These are phyloP conservation scores for Vollenhovia emeryi DNA, from an alignment of 1,140 invertebrate genomes.

Conservation along the genomic window DNA sequence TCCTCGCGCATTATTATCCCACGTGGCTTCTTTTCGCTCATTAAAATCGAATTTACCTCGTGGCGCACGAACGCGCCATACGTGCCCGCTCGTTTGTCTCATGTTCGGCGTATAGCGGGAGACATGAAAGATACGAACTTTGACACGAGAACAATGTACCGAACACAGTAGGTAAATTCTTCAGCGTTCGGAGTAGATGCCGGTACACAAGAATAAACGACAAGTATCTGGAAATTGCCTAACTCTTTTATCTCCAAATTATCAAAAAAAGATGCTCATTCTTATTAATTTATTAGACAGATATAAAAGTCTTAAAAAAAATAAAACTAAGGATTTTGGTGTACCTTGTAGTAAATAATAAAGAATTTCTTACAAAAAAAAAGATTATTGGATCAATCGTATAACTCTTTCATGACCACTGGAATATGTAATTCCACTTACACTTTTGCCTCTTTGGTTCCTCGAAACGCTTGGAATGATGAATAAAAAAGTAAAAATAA, in stretches of 20 bases:
- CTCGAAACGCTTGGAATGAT: too few species aligned
- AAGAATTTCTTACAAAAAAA: neutral
- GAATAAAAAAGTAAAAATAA: too few species aligned
- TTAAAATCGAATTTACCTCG: slow-evolving; percentile 75
- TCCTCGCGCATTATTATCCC: slow-evolving; percentile 63
- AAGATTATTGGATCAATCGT: neutral
- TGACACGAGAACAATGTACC: slow-evolving; percentile 1
- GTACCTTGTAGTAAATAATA: neutral
- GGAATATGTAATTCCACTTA: too few species aligned
- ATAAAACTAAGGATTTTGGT: neutral
- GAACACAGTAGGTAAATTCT: neutral
- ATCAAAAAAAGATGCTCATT: neutral
- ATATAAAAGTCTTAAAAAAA: neutral
- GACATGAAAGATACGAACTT: slow-evolving; percentile 7
- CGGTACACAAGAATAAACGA: neutral
- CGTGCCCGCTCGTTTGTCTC: slow-evolving; percentile 35
- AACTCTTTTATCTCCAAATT: neutral
- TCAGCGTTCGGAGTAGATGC: neutral
- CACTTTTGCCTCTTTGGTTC: too few species aligned
- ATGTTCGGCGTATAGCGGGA: neutral
- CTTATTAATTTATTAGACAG: neutral
- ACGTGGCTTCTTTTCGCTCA: slow-evolving; percentile 65
- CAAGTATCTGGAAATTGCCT: neutral
- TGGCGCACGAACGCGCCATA: slow-evolving; percentile 30
- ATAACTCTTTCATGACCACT: too few species aligned